Evolutionary conservation across 1,140 invertebrate genomes (phyloP).

Genomic region (Aphelenchoides avenae): DNA sequence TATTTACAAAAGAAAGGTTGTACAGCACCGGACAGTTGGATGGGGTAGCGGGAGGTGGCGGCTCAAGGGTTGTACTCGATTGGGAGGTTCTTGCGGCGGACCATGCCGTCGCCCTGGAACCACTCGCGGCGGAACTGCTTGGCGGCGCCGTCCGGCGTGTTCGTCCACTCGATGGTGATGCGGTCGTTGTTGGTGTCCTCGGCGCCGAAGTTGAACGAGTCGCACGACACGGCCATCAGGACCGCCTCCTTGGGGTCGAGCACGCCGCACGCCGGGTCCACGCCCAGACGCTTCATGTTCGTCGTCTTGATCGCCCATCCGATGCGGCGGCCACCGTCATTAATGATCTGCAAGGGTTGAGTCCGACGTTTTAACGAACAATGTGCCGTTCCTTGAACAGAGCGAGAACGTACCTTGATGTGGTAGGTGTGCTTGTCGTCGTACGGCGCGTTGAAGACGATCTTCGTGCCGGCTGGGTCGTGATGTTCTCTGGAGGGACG

Average conservation of each 20-base stretch:
- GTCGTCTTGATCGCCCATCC: conserved; percentile 47
- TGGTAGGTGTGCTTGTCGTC: conserved; percentile 48
- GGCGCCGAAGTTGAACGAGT: conserved; percentile 31
- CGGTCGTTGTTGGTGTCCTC: conserved; percentile 49
- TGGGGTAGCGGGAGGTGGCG: neutral
- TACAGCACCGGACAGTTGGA: too few relatives aligned
- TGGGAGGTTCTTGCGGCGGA: conserved; percentile 44
- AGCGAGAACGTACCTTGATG: conserved; percentile 26
- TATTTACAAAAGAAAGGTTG: too few relatives aligned
- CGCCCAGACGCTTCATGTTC: conserved; percentile 29
- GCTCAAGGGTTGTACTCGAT: conserved; percentile 49
- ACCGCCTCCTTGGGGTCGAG: conserved; percentile 43
- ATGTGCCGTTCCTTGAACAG: neutral
- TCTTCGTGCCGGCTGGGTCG: conserved; percentile 27
- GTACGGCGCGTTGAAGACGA: conserved; percentile 46
- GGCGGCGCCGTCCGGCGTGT: conserved; percentile 42
- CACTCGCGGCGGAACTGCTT: conserved; percentile 42
- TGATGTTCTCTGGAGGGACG: conserved; percentile 37
- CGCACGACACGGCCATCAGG: conserved; percentile 39
- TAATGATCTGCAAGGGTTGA: conserved; percentile 29
- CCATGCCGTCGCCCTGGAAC: conserved; percentile 48
- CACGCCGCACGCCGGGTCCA: conserved; percentile 38
- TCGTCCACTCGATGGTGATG: conserved; percentile 47
- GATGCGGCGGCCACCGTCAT: conserved; percentile 36
- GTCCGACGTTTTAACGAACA: neutral